Evolutionary conservation across 2,888 invertebrate genomes (phyloP), one percentile per base, ranked within the genome.

Genomic region (Serrognathus titanus): DNA sequence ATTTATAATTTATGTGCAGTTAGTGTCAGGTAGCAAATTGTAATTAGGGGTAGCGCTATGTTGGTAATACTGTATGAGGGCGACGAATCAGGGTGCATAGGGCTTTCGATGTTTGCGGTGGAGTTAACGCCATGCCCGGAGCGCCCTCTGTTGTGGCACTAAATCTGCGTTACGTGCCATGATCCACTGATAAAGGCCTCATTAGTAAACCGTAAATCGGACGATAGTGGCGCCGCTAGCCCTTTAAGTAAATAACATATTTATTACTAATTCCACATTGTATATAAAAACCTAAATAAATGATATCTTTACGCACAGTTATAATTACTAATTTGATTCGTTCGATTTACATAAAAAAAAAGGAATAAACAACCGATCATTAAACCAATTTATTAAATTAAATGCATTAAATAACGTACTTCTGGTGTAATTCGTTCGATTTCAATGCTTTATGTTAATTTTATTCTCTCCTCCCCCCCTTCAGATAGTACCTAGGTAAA

Each of bases 151-250:
- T 71, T 74, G 71, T 69, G 71, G 69, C 70, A 73, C 73, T 77
- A 78, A 78, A 78, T 78, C 78, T 78, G 75, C 66, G 67, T 74
- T 78, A 78, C 78, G 78, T 79, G 79, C 78, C 71, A 67, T 71
- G 76, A 77, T 76, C 72, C 71, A 67, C 71, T 72, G 78, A 78
- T 78, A 78, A 78, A 76, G 76, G 77, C 74, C 77, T 78, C 78
- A 78, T 79, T 79, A 79, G 77, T 75, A 77, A 75, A 75, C 73
- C 77, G 76, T 78, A 77, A 78, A 76, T 77, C 76, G 76, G 70
- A 69, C 70, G 72, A 70, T 71, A 70, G 71, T 71, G 66, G 63
- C 65, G 68, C 67, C 64, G 61, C 59, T 55, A 59, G 58, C 65
- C 70, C 69, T 64, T 46, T 43, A 52, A 50, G 53, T 52, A 57